Evolutionary conservation across 2,113 vertebrate genomes (phyloP).

Genomic region (Takifugu flavidus): DNA sequence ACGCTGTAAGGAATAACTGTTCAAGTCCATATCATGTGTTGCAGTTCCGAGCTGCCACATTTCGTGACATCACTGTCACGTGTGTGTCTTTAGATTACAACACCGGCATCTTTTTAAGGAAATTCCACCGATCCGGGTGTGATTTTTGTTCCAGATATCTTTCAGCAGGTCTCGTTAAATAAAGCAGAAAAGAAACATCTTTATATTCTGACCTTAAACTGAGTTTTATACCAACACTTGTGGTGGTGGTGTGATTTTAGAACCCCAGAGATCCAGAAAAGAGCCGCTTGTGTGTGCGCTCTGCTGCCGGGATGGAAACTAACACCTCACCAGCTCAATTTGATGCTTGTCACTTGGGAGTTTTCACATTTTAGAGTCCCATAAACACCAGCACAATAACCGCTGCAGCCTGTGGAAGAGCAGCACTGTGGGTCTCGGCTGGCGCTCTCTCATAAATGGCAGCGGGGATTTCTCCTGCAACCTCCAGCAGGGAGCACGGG

Average conservation of each 20-base stretch:
- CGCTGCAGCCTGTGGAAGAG: not conserved
- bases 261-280: too few species aligned
- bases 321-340: slow-evolving; percentile 6
- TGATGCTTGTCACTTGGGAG: slow-evolving; percentile 3
- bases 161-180: not conserved
- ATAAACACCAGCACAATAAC: not conserved
- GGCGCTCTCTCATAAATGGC: not conserved
- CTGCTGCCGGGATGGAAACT: slow-evolving; percentile 34
- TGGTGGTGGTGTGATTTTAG: too few species aligned
- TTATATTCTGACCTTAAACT: not conserved
- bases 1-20: slow-evolving; percentile 42
- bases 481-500: too few species aligned
- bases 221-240: slow-evolving; percentile 1
- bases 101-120: too few species aligned
- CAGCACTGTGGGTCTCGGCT: not conserved
- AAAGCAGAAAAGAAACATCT: not conserved
- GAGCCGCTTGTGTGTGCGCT: too few species aligned
- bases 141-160: too few species aligned
- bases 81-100: too few species aligned
- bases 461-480: not conserved
- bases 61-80: slow-evolving; percentile 1
- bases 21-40: slow-evolving; percentile 35
- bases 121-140: too few species aligned
- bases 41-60: not conserved
- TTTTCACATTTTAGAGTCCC: not conserved